These are phyloP conservation scores for Drosophila bocqueti DNA, from an alignment of 1,140 invertebrate genomes.

Conservation along the genomic window DNA sequence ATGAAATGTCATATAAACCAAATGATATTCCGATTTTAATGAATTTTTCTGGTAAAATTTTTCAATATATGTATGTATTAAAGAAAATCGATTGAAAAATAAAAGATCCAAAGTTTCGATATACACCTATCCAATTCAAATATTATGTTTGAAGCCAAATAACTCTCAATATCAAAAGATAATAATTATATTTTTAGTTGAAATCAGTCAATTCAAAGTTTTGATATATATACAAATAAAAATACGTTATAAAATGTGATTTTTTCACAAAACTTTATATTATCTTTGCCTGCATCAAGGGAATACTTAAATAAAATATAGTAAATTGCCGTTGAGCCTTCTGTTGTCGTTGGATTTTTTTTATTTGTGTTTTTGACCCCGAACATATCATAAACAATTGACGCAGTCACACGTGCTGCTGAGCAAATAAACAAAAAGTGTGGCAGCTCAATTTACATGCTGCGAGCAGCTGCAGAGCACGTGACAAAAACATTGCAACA, in stretches of 20 bases:
- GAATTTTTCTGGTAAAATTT: neutral
- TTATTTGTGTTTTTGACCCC: neutral
- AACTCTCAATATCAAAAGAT: too few species aligned
- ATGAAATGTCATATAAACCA: neutral
- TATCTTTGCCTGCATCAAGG: constrained; percentile 1
- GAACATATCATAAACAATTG: constrained; percentile 60
- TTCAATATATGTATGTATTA: neutral
- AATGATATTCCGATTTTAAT: neutral
- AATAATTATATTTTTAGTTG: too few species aligned
- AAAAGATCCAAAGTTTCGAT: neutral
- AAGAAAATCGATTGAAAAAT: neutral
- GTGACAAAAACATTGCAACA: constrained; percentile 71
- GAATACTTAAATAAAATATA: constrained; percentile 20
- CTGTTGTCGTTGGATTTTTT: neutral
- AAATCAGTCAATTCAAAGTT: neutral
- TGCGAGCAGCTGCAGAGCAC: constrained; percentile 50
- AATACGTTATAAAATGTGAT: neutral
- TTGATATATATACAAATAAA: neutral
- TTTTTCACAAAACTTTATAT: neutral
- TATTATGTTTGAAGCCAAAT: too few species aligned
- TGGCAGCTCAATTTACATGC: constrained; percentile 70
- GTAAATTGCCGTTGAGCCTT: constrained; percentile 20
- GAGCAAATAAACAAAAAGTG: constrained; percentile 73
- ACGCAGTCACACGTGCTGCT: constrained; percentile 62
- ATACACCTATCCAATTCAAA: neutral